These are phyloP conservation scores for Hybos culiciformis DNA, from an alignment of 2,888 invertebrate genomes.

Conservation along the genomic window DNA sequence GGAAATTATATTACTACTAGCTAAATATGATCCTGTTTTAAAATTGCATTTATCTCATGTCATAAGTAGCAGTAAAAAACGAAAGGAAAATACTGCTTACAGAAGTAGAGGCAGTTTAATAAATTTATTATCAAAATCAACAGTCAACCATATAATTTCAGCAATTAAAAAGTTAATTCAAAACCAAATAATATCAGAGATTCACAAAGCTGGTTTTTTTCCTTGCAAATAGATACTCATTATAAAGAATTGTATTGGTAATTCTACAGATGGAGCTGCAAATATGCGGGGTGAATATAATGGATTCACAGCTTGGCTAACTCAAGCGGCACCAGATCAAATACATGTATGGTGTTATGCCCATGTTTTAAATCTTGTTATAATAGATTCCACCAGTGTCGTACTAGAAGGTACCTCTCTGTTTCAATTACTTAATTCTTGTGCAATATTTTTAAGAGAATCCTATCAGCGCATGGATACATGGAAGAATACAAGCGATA, in stretches of 20 bases:
- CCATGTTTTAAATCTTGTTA: background rate
- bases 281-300: background rate
- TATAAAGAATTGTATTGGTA: background rate
- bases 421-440: background rate
- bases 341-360: background rate
- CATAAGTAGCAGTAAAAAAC: background rate
- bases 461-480: background rate
- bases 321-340: background rate
- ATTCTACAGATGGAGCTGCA: background rate
- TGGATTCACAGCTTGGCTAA: background rate
- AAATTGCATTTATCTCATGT: constrained; percentile 1
- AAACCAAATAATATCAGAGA: background rate
- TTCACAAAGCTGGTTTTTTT: background rate
- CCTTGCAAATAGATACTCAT: background rate
- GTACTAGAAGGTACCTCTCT: background rate
- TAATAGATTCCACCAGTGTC: background rate
- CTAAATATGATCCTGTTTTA: constrained; percentile 1
- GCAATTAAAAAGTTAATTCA: background rate
- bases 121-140: background rate
- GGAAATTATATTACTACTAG: background rate
- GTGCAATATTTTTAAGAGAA: background rate
- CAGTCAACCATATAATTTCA: background rate
- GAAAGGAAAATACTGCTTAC: background rate
- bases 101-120: background rate
- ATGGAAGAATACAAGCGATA: background rate